Evolutionary conservation across 2,797 vertebrate species (phyloP), one percentile per base, ranked within the genome.

Genomic region (Xenopus petersii): DNA sequence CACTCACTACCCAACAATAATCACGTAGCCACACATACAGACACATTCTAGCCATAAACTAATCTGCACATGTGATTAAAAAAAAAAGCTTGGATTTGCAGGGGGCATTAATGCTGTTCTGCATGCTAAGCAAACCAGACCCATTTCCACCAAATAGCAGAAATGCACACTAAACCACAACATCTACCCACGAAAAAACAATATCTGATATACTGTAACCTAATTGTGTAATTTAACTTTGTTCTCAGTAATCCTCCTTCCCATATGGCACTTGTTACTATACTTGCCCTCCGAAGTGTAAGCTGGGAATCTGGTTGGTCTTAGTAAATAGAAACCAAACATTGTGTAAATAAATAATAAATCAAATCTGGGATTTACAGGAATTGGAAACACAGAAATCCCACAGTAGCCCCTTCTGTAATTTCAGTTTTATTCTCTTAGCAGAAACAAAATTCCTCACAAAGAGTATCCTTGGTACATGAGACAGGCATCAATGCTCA

Each of bases 401-500:
- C 49, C 47, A 67, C 66, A 67, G 24, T 33, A 55, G 49, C 66
- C 26, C 24, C 24, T 24, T 67, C 66, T 67, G 66, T 47, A 47
- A 67, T 67, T 54, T 67, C 66, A 26, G 66, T 16, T 55, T 54
- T 54, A 65, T 15, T 48, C 16, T 69, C 16, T 13, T 30, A 58
- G 30, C 30, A 56, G 67, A 69, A 36, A 58, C 33, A 69, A 42
- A 69, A 58, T 58, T 69, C 67, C 30, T n/a, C n/a, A 42, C 8
- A n/a, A 33, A 30, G 17, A 12, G 16, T 65, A 65, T 65, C n/a
- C 16, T 47, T 47, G 48, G 24, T 72, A 36, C 46, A 73, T 72
- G 24, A 70, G 67, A 70, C 64, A 56, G 16, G 26, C 36, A 60
- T 67, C 21, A 36, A 46, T 49, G 30, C 72, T 63, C 64, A 54